These are phyloP conservation scores for Paracanthobrama guichenoti DNA, from an alignment of 2,113 vertebrate species.

Conservation along the genomic window DNA sequence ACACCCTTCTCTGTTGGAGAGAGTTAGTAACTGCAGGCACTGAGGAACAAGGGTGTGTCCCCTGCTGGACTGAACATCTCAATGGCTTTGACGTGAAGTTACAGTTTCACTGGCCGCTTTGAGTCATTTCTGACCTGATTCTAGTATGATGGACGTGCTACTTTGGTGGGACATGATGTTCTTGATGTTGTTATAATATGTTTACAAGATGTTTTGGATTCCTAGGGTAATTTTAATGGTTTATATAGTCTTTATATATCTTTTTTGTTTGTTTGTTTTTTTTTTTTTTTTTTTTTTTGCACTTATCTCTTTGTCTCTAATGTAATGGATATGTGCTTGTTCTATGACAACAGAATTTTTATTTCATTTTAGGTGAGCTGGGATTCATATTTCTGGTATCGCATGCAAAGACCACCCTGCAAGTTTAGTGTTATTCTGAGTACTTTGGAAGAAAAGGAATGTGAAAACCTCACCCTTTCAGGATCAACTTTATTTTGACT, in stretches of 20 bases:
- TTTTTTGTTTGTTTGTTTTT: not conserved
- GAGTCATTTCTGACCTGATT: not conserved
- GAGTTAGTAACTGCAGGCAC: conserved; percentile 32
- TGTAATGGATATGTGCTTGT: not conserved
- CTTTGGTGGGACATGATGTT: not conserved
- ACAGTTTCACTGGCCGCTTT: not conserved
- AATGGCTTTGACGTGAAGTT: not conserved
- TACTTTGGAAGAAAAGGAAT: not conserved
- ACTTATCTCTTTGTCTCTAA: not conserved
- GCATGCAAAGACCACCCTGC: not conserved
- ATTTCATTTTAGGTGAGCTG: not conserved
- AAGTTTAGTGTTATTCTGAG: not conserved
- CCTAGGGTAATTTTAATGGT: not conserved
- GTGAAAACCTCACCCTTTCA: not conserved
- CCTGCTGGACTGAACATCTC: not conserved
- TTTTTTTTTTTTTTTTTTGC: not conserved
- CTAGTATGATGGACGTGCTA: not conserved
- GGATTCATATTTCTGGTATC: not conserved
- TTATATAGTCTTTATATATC: not conserved
- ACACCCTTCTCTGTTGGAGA: conserved; percentile 23
- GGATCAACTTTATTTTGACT: not conserved
- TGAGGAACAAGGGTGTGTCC: conserved; percentile 49
- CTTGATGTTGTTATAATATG: not conserved
- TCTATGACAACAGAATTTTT: not conserved
- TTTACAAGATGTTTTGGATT: not conserved